A percentile compares a stretch with the other conserved stretches of the same genome.
These are phyloP conservation scores for Charina bottae DNA, from an alignment of 2,113 vertebrate genomes.

Conservation along the genomic window DNA sequence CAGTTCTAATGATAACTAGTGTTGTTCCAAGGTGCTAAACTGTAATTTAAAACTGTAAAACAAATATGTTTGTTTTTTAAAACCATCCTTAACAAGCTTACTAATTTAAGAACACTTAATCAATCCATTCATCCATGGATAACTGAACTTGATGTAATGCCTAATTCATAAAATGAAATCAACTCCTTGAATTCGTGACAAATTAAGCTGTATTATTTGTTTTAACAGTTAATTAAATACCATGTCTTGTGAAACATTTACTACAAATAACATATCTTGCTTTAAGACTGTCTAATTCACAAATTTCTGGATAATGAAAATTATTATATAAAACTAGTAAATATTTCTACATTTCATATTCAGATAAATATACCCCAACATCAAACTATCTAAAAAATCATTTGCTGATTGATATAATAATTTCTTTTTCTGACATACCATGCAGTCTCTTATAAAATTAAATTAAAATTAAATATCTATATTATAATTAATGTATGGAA, in stretches of 20 bases:
- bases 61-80: neutral
- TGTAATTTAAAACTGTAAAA: neutral
- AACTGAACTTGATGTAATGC: neutral
- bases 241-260: neutral
- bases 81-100: neutral
- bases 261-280: neutral
- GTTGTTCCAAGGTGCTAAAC: neutral
- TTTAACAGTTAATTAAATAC: neutral
- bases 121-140: neutral
- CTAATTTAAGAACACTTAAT: neutral
- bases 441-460: neutral
- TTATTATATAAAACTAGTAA: neutral
- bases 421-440: neutral
- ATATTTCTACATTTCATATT: neutral
- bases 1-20: neutral
- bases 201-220: neutral
- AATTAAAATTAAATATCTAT: neutral
- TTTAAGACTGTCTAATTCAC: neutral
- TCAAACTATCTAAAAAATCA: neutral
- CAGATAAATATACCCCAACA: neutral
- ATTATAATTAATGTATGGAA: neutral
- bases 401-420: neutral
- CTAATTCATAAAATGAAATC: neutral
- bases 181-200: neutral
- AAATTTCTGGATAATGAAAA: neutral